A percentile compares a stretch with the other conserved stretches of the same genome.
phyloP scores from a whole-genome alignment of 2,888 invertebrate genomes.

The Tenthredo scrophulariae region DNA sequence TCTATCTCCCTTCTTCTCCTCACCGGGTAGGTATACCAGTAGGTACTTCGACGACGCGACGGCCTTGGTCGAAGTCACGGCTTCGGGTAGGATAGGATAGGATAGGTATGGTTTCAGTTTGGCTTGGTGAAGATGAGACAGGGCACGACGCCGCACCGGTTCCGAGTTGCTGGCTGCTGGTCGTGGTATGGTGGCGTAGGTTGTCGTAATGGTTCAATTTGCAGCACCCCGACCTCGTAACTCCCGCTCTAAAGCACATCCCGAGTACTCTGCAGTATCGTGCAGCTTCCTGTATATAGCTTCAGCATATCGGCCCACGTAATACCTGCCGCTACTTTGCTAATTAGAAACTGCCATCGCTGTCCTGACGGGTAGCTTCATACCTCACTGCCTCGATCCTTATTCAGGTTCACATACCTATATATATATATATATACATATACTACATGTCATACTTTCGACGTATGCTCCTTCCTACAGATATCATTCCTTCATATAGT shows the following conservation, averaged over 20 bases:
- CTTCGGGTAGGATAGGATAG: neutral
- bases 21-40: neutral
- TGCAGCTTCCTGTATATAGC: conserved; percentile 34
- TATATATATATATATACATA: neutral
- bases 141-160: neutral
- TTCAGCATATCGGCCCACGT: conserved; percentile 57
- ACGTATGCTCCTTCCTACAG: no score
- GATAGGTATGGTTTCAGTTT: neutral
- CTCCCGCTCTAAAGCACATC: conserved; percentile 45
- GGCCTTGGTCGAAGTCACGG: conserved; percentile 27
- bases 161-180: neutral
- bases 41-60: neutral
- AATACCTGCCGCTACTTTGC: conserved; percentile 64
- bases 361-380: neutral
- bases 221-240: conserved; percentile 62
- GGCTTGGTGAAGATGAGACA: conserved; percentile 24
- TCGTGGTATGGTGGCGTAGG: conserved; percentile 50
- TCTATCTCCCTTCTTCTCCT: neutral
- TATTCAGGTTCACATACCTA: neutral
- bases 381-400: neutral
- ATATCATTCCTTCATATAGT: no score
- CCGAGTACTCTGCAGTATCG: conserved; percentile 13
- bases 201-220: conserved; percentile 69
- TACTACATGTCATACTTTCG: neutral
- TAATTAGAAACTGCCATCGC: conserved; percentile 71